Evolutionary conservation across 1,140 invertebrate genomes (phyloP), one percentile per base, ranked within the genome.

Genomic region (Alviniconcha marisindica): DNA sequence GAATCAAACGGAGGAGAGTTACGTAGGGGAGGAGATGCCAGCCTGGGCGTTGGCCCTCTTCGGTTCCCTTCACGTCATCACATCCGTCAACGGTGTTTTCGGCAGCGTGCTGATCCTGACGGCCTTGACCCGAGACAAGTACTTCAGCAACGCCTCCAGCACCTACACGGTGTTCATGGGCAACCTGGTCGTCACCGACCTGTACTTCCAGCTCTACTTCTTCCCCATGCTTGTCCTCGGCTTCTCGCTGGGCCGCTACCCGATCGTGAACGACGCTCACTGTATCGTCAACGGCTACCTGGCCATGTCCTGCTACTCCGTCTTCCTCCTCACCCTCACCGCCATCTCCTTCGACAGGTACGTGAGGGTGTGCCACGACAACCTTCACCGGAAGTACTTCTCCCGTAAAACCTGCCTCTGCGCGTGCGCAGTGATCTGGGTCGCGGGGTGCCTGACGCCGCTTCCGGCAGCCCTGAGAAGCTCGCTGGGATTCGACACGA

Each of bases 151-250:
- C 82, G 83, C 86, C 3, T 92, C 90, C 81, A 92, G 92, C 84
- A 92, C 91, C 81, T 93, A 92, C 71, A 87, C 93, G 2, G 90
- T 93, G 69, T 91, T 89, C 28, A 82, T 93, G 42, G 91, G 91
- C 56, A 93, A 93, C 84, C 82, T 93, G 31, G 79, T 93, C 0
- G 90, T 93, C 60, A 96, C 96, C 78, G 78, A 80, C 78, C 56
- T 80, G 15, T 44, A 42, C 38, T 42, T 66, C 60, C 56, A 60
- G 88, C 93, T 97, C 66, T 96, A 97, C 91, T 97, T 97, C 14
- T 97, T 98, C 97, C 97, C 97, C 0, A 60, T 54, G 21, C 71
- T 80, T 31, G 24, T 74, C 54, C 12, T 80, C 3, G 83, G 81
- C 31, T 42, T 82, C 2, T 40, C 21, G 1, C 38, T 77, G 5